phyloP scores from a whole-genome alignment of 2,797 vertebrate species.

The Tolypeutes matacus region DNA sequence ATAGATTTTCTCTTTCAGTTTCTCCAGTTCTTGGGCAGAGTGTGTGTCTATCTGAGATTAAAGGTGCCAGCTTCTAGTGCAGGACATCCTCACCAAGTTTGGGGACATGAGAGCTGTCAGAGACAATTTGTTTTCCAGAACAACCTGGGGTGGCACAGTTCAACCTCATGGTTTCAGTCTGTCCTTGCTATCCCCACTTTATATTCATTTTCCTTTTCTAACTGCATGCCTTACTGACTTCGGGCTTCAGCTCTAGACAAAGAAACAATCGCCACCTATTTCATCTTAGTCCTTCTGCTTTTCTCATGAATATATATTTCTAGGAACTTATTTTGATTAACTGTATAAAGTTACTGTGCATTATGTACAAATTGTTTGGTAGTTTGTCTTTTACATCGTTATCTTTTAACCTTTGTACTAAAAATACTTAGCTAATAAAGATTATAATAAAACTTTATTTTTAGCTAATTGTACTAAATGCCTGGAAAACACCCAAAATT shows the following conservation, averaged over 20 bases:
- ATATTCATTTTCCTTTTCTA: not conserved
- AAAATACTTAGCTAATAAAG: not conserved
- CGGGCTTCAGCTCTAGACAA: too few species aligned
- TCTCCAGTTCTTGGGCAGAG: not conserved
- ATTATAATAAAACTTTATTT: not conserved
- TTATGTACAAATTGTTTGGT: not conserved
- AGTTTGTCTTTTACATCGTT: slow-evolving; percentile 1
- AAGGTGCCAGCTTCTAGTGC: not conserved
- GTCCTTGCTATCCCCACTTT: not conserved
- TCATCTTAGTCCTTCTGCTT: not conserved
- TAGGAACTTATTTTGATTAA: not conserved
- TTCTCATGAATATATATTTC: not conserved
- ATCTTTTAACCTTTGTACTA: not conserved
- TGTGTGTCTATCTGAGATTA: not conserved
- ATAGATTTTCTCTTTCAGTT: not conserved
- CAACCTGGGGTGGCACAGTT: not conserved
- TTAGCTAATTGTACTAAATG: not conserved
- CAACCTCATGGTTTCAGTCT: not conserved
- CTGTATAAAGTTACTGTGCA: not conserved
- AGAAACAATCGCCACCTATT: not conserved
- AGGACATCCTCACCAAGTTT: not conserved
- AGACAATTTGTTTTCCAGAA: not conserved
- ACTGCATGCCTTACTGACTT: not conserved
- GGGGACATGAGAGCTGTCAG: not conserved
- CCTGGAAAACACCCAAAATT: not conserved